These are phyloP conservation scores for Hydractinia echinata DNA, from an alignment of 30 jellyfish, hydroid and myxozoan species.

Conservation along the genomic window DNA sequence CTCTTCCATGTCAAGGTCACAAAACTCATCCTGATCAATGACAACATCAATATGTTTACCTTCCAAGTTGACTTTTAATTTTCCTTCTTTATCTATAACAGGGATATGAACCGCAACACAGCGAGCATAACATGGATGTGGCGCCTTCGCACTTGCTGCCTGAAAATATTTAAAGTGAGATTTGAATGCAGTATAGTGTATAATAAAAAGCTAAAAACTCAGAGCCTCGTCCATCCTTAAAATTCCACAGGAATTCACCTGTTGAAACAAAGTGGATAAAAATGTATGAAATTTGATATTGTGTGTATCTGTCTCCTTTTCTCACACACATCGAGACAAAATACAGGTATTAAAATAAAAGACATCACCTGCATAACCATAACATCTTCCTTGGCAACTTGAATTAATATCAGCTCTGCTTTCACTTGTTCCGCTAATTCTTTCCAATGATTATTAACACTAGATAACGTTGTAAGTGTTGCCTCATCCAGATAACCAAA, in stretches of 20 bases:
- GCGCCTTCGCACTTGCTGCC: conserved; percentile 71
- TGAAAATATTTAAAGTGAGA: background rate
- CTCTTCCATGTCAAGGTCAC: conserved; percentile 58
- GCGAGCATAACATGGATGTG: conserved; percentile 74
- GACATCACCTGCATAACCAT: conserved; percentile 63
- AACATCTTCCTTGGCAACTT: conserved; percentile 58
- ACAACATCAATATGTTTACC: conserved; percentile 68
- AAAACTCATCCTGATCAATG: conserved; percentile 41
- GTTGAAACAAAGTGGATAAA: too few relatives aligned
- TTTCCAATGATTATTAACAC: conserved; percentile 80
- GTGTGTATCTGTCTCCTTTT: too few relatives aligned
- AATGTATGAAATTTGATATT: too few relatives aligned
- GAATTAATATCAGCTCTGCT: conserved; percentile 38
- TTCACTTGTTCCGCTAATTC: conserved; percentile 70
- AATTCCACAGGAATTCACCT: too few relatives aligned
- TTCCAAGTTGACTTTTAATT: conserved; percentile 46
- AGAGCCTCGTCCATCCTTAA: too few relatives aligned
- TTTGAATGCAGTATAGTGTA: too few relatives aligned
- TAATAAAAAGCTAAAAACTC: too few relatives aligned
- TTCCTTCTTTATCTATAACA: conserved; percentile 40
- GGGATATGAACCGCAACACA: conserved; percentile 62
- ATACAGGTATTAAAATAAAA: too few relatives aligned
- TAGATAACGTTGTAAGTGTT: conserved; percentile 35
- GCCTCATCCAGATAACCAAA: conserved; percentile 47
- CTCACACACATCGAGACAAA: too few relatives aligned